Evolutionary conservation across 2,888 invertebrate genomes (phyloP), one percentile per base, ranked within the genome.

Genomic region (Teleogryllus oceanicus): DNA sequence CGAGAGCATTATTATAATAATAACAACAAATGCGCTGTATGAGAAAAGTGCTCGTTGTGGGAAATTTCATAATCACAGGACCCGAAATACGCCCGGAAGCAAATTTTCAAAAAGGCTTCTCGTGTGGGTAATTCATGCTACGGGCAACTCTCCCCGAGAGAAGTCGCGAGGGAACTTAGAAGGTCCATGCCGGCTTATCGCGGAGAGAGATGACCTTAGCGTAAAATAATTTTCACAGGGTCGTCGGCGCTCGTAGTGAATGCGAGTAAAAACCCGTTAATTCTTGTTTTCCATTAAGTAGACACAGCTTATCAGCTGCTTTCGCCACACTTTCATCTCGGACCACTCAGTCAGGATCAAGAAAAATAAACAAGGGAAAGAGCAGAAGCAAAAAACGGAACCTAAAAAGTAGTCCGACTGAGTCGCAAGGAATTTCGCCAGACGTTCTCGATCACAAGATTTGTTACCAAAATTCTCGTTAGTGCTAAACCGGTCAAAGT

Each of bases 41-140:
- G 62, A 62, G 62, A 62, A n/a, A 62, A 62, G 62, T 18, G 62
- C 62, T 62, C n/a, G 62, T 62, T 62, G 62, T 62, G 62, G 62
- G 62, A 62, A 62, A 18, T 18, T n/a, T 62, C n/a, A 12, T 18
- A 62, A 18, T 62, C 62, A n/a, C 62, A 62, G 62, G n/a, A n/a
- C 62, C 13, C n/a, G 16, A 13, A 62, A 8, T 18, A 8, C 62
- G 62, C 62, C 62, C 62, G 62, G 62, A 62, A 62, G 62, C 62
- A n/a, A 16, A 18, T 62, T 62, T 62, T 62, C 4, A 37, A 37
- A 37, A 62, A 62, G 62, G 16, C 62, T 13, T 62, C 62, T 62
- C 62, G 16, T 18, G 62, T 18, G 4, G 62, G 62, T n/a, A 18
- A 18, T 62, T 18, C 62, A 62, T 62, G 62, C 62, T 13, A 62